A percentile compares a stretch with the other conserved stretches of the same genome.
Evolutionary conservation across 2,113 vertebrate genomes (phyloP).

Genomic region (Dolichallabes microphthalmus): DNA sequence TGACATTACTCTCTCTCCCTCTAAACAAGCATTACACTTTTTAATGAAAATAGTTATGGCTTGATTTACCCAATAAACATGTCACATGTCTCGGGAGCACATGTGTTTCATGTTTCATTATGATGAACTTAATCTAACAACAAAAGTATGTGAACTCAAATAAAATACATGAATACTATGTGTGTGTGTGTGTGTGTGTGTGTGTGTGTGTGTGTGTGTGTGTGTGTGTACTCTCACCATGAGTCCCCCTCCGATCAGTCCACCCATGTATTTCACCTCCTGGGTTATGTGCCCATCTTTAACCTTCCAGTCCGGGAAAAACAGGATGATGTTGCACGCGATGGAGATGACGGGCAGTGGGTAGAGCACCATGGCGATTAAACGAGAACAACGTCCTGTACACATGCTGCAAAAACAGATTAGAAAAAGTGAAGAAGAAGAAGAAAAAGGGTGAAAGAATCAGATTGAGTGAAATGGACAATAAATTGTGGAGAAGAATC

Average conservation of each 20-base stretch:
- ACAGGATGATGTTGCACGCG: constrained; percentile 76
- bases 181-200: neutral
- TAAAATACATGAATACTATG: no score
- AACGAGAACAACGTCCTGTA: constrained; percentile 73
- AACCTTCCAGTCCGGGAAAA: constrained; percentile 71
- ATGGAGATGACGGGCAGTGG: constrained; percentile 70
- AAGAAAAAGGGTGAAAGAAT: neutral
- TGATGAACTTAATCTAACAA: no score
- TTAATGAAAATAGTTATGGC: no score
- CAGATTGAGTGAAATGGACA: neutral
- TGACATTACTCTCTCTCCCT: no score
- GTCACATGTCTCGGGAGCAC: neutral
- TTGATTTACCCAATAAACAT: neutral
- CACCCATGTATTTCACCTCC: constrained; percentile 79
- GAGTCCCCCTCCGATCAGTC: constrained; percentile 73
- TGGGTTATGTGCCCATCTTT: constrained; percentile 67
- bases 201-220: constrained; percentile 9
- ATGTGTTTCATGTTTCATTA: no score
- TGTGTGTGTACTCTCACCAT: constrained; percentile 68
- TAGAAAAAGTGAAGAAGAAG: neutral
- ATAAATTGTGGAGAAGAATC: neutral
- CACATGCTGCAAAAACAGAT: constrained; percentile 66
- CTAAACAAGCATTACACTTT: no score
- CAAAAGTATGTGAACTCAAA: no score
- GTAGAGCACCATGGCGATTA: constrained; percentile 68